Conservation (phyloP, 2,113 vertebrate species). For the Micronycteris hirsuta region DNA sequence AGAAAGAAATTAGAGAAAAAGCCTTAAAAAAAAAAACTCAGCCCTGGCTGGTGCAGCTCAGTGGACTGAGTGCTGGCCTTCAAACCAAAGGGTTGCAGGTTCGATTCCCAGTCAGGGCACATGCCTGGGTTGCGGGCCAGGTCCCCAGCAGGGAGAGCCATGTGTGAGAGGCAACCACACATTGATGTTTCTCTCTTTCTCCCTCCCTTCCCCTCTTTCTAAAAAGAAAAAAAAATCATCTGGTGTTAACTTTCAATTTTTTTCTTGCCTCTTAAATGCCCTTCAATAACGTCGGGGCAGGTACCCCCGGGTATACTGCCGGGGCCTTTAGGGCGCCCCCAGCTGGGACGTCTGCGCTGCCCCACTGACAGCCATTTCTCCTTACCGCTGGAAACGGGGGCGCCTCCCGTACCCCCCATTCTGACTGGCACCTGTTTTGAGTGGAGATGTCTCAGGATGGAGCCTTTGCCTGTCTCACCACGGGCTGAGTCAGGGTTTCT, state of each 20-base stretch:
- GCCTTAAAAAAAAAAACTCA: background rate
- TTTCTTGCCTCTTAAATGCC: background rate
- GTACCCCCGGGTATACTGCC: background rate
- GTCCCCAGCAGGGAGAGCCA: no score
- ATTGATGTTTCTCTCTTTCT: no score
- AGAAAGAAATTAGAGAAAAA: background rate
- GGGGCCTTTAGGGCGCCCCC: background rate
- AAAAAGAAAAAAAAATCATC: background rate
- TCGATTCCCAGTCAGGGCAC: no score
- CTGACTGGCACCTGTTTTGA: background rate
- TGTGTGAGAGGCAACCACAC: no score
- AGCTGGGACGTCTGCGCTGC: background rate
- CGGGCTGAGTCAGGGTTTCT: background rate
- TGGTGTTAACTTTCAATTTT: background rate
- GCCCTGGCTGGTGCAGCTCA: no score
- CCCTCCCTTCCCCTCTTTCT: no score
- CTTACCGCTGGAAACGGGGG: background rate
- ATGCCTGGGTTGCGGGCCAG: no score
- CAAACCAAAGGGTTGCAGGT: no score
- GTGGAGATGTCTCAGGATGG: background rate
- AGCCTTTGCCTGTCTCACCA: background rate
- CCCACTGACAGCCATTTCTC: background rate
- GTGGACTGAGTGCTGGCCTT: no score
- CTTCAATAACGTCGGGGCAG: background rate
- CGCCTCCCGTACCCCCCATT: background rate